These are phyloP conservation scores for Bilobella aurantiaca DNA, from an alignment of 1,140 invertebrate genomes.

Conservation along the genomic window DNA sequence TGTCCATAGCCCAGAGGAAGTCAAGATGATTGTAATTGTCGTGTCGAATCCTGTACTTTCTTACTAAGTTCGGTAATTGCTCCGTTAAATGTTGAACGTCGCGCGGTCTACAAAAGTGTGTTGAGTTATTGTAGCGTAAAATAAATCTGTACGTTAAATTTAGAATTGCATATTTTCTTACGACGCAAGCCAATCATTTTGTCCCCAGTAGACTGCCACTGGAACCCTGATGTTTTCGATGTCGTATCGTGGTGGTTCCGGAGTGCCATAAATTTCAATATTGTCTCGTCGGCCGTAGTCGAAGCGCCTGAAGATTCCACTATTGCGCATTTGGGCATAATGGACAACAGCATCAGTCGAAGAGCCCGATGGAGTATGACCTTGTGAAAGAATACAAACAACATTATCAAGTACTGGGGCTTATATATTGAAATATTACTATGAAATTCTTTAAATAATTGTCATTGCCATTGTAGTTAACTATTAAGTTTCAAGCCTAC, in stretches of 20 bases:
- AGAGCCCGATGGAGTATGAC: slow-evolving; percentile 58
- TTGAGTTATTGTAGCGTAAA: background rate
- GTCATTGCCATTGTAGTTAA: no score
- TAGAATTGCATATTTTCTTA: slow-evolving; percentile 38
- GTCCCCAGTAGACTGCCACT: slow-evolving; percentile 53
- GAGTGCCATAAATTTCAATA: slow-evolving; percentile 39
- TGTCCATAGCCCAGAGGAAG: slow-evolving; percentile 39
- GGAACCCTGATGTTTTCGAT: slow-evolving; percentile 49
- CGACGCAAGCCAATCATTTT: slow-evolving; percentile 47
- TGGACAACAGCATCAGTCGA: slow-evolving; percentile 67
- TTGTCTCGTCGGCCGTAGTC: slow-evolving; percentile 40
- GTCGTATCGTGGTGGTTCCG: slow-evolving; percentile 50
- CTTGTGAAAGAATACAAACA: no score
- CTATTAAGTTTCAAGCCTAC: no score
- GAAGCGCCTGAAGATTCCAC: slow-evolving; percentile 40
- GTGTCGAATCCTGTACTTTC: slow-evolving; percentile 44
- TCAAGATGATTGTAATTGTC: slow-evolving; percentile 39
- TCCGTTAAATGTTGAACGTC: slow-evolving; percentile 45
- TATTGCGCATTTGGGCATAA: slow-evolving; percentile 56
- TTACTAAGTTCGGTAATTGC: slow-evolving; percentile 44
- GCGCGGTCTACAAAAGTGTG: background rate
- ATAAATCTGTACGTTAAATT: background rate
- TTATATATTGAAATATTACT: no score
- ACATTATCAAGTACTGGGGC: no score
- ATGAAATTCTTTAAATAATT: no score